Evolutionary conservation across 2,797 vertebrate genomes (phyloP), one percentile per base, ranked within the genome.

Genomic region (Rhincodon typus): DNA sequence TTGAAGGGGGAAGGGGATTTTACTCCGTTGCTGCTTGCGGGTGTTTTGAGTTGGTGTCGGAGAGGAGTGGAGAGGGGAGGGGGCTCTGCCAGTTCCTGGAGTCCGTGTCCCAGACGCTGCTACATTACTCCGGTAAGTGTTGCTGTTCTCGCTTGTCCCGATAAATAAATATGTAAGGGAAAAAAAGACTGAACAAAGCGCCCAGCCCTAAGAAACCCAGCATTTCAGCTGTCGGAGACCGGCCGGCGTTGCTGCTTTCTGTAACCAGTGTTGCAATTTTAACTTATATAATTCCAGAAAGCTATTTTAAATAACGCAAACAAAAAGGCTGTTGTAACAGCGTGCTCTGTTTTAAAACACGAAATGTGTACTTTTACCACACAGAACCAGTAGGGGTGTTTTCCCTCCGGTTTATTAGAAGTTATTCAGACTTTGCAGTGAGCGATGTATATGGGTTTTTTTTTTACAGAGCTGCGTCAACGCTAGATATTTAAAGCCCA

Each of bases 401-500:
- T 62, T 62, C 57, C 10, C 57, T 62, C 12, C 30, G 86, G 27
- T 62, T n/a, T 1, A 34, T 13, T 62, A 62, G 57, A 69, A 93
- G n/a, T 93, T 69, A 38, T 91, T 34, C 34, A 94, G 42, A 94
- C 93, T 94, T 72, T 50, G 69, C 5, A 27, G 5, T 94, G 38
- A 94, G 30, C 69, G 34, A 25, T 91, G 86, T 87, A 15, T n/a
- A 19, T 7, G 57, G 57, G 34, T 66, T 84, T 90, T 84, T 90
- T 53, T 57, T 88, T 88, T 88, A 88, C 53, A 88, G 66, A 70
- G n/a, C 94, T 94, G 69, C 94, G 94, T 94, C 69, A 74, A 95
- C 1, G 42, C 50, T 46, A 50, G 93, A 50, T 72, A 77, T 95
- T 95, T 95, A 95, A 95, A 95, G 70, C 74, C 17, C 70, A 7